These are phyloP conservation scores for Caenorhabditis zanzibari DNA, from an alignment of 2,888 invertebrate species.

Conservation along the genomic window DNA sequence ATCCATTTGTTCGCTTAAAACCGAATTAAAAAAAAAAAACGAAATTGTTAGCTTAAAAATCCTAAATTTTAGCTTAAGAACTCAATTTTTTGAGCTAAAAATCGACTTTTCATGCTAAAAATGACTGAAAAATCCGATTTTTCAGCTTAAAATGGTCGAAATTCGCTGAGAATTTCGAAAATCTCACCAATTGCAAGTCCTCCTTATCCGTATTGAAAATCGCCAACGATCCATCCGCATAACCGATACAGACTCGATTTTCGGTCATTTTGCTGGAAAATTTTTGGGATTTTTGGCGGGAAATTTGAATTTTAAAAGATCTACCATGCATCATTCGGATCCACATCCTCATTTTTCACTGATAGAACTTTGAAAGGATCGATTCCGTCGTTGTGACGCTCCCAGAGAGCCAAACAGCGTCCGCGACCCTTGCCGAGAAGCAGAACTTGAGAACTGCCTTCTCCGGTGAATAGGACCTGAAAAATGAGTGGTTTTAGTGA, in stretches of 20 bases:
- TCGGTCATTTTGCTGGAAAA: constrained; percentile 48
- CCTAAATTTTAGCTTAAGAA: constrained; percentile 1
- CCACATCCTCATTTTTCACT: constrained; percentile 43
- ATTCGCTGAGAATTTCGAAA: not conserved
- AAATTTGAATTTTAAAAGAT: not conserved
- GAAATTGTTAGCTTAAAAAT: no score
- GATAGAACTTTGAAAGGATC: constrained; percentile 58
- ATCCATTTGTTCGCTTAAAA: no score
- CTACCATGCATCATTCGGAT: constrained; percentile 62
- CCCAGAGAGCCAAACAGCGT: constrained; percentile 52
- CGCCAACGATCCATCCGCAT: constrained; percentile 56
- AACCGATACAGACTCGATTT: constrained; percentile 48
- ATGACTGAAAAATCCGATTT: not conserved
- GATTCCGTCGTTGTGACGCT: constrained; percentile 32
- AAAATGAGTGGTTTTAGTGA: not conserved
- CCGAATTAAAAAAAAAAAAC: no score
- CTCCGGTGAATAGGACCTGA: constrained; percentile 45
- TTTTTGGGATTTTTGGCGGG: not conserved
- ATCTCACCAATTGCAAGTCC: constrained; percentile 35
- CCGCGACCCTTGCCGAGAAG: constrained; percentile 58
- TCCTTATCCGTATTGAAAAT: constrained; percentile 56
- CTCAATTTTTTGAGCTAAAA: not conserved
- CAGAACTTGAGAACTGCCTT: constrained; percentile 36
- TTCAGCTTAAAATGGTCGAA: not conserved
- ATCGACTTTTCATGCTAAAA: not conserved